Conservation (phyloP, 2,888 invertebrate species). For the Anodontia alba region DNA sequence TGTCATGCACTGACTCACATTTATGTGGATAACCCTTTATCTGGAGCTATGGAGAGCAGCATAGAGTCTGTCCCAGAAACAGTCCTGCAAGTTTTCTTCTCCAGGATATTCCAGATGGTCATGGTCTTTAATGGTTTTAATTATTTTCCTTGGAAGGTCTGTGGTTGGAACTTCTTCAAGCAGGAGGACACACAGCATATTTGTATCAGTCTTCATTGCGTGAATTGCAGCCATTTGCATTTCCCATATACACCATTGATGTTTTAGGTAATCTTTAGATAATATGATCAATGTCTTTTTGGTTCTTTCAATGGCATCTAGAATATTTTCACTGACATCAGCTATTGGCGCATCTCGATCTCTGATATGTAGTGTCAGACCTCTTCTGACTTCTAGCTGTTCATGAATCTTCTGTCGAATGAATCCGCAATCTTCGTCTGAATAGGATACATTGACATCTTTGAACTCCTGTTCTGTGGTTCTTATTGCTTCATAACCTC, state of each 20-base stretch:
- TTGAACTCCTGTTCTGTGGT: conserved; percentile 22
- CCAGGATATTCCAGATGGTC: conserved; percentile 40
- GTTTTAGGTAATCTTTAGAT: conserved; percentile 38
- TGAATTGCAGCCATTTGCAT: conserved; percentile 57
- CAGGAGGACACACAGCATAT: conserved; percentile 38
- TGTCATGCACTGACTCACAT: no score
- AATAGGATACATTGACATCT: conserved; percentile 53
- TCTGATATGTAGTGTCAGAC: conserved; percentile 39
- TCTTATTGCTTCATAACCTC: neutral
- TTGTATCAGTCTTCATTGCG: conserved; percentile 32
- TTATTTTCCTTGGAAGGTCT: conserved; percentile 31
- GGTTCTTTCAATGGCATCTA: conserved; percentile 44
- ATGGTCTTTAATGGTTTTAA: conserved; percentile 34
- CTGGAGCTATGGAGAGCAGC: neutral
- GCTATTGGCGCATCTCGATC: conserved; percentile 51
- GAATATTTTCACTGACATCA: conserved; percentile 49
- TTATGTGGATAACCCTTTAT: no score
- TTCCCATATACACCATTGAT: conserved; percentile 59
- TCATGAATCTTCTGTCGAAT: conserved; percentile 31
- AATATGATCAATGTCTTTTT: conserved; percentile 44
- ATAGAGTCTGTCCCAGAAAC: conserved; percentile 31
- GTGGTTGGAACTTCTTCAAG: conserved; percentile 17
- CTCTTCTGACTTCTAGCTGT: conserved; percentile 37
- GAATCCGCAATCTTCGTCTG: conserved; percentile 35
- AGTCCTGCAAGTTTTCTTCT: conserved; percentile 13